These are phyloP conservation scores for Edolisoma coerulescens DNA, from an alignment of 2,113 vertebrate genomes.

Conservation along the genomic window DNA sequence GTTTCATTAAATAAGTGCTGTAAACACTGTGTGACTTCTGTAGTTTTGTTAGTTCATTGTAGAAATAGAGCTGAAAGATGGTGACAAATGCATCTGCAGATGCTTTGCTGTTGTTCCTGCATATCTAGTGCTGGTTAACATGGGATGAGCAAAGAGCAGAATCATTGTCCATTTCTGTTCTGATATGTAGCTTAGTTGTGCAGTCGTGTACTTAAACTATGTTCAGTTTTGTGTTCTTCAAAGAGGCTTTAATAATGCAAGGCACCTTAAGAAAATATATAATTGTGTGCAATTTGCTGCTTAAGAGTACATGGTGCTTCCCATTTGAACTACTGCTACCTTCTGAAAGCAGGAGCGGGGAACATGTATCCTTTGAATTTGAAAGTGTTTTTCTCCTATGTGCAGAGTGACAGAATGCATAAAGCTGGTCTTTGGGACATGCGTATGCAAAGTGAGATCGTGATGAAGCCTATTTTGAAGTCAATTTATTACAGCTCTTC, in stretches of 20 bases:
- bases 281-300: slow-evolving; percentile 39
- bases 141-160: not conserved
- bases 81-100: not conserved
- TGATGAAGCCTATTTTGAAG: not conserved
- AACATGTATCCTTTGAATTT: not conserved
- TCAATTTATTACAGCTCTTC: not conserved
- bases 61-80: not conserved
- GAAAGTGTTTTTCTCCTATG: not conserved
- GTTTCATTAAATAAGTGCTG: not conserved
- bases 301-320: not conserved
- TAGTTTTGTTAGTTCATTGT: not conserved
- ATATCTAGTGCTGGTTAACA: not conserved
- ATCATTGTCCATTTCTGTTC: slow-evolving; percentile 1
- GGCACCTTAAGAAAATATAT: slow-evolving; percentile 57
- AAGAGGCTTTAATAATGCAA: slow-evolving; percentile 57
- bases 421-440: not conserved
- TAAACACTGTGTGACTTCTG: not conserved
- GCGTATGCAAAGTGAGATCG: not conserved
- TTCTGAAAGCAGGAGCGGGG: not conserved
- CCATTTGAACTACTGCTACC: not conserved
- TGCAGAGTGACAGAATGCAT: slow-evolving; percentile 12
- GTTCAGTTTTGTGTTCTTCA: slow-evolving; percentile 33
- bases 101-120: not conserved
- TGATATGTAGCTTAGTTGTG: not conserved
- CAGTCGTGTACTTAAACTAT: slow-evolving; percentile 19